Evolutionary conservation across 2,888 invertebrate species (phyloP).

Genomic region (Orthonychiurus folsomi): DNA sequence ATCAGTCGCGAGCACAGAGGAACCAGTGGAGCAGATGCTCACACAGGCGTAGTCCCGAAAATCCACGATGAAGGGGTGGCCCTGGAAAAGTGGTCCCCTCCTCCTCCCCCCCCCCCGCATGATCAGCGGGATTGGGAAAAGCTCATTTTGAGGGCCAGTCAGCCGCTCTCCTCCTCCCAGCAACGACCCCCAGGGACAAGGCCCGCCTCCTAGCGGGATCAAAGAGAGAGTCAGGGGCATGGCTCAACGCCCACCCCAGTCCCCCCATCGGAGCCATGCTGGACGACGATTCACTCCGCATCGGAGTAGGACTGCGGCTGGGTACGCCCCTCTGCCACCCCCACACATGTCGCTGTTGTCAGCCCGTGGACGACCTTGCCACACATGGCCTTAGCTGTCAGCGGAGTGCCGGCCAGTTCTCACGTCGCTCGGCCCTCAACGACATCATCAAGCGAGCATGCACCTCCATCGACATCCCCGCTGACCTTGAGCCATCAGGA

Average conservation of each 20-base stretch:
- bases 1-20: too few relatives aligned
- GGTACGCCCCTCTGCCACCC: too few relatives aligned
- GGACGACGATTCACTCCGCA: slow-evolving; percentile 9
- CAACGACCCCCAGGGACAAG: neutral
- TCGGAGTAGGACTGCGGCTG: slow-evolving; percentile 3
- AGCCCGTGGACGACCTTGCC: neutral
- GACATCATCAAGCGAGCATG: slow-evolving; percentile 11
- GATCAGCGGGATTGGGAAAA: neutral
- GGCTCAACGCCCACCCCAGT: slow-evolving; percentile 14
- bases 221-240: slow-evolving; percentile 8
- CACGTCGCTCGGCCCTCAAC: slow-evolving; percentile 3
- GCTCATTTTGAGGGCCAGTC: neutral
- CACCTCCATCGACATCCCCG: neutral
- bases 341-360: slow-evolving; percentile 14
- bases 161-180: neutral
- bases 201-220: neutral
- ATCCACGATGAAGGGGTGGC: too few relatives aligned
- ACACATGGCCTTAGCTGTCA: slow-evolving; percentile 11
- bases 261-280: slow-evolving; percentile 13
- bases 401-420: slow-evolving; percentile 8
- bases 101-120: neutral
- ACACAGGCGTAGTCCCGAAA: too few relatives aligned
- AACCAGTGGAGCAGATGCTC: too few relatives aligned
- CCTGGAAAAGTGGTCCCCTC: neutral
- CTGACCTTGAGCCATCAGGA: too few relatives aligned